Evolutionary conservation across 1,140 invertebrate species (phyloP), one percentile per base, ranked within the genome.

Genomic region (Orchesella cincta): DNA sequence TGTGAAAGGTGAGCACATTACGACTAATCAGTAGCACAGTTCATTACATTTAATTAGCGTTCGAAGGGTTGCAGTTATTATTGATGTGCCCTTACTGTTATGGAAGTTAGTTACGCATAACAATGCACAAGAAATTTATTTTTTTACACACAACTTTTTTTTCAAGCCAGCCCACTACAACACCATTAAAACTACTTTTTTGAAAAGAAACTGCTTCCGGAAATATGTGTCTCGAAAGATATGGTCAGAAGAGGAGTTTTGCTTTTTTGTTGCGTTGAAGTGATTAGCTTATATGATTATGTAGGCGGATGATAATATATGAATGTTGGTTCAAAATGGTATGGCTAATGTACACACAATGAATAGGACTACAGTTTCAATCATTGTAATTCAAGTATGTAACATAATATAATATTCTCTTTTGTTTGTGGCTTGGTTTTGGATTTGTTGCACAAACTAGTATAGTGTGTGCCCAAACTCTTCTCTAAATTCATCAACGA

Each of bases 11-110:
- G 62, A 23, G 62, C 62, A 31, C 62, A 67, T 67, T 67, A 29
- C 31, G 8, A 29, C 62, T 67, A 67, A 67, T 67, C 62, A 67
- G 62, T 31, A 67, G 62, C 26, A 67, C 31, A 67, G 62, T 67
- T 67, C 62, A 67, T 67, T 67, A 67, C 62, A 67, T 67, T 67
- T 67, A 67, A 67, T 67, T 67, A 67, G 62, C 33, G 62, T 67
- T 67, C 62, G 62, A 67, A 26, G 62, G 62, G 62, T 67, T 67
- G 12, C 33, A 31, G 62, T 67, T 29, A 33, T 14, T 31, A 67
- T 29, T 18, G 62, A 67, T 67, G 29, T 18, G 62, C n/a, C 33
- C 2, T 8, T 31, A 33, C 31, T 67, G 33, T 67, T 67, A 67
- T 67, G 28, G 28, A 67, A 67, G 62, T 33, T 67, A 67, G 62